phyloP scores from a whole-genome alignment of 2,797 vertebrate genomes.

The Myotis myotis region DNA sequence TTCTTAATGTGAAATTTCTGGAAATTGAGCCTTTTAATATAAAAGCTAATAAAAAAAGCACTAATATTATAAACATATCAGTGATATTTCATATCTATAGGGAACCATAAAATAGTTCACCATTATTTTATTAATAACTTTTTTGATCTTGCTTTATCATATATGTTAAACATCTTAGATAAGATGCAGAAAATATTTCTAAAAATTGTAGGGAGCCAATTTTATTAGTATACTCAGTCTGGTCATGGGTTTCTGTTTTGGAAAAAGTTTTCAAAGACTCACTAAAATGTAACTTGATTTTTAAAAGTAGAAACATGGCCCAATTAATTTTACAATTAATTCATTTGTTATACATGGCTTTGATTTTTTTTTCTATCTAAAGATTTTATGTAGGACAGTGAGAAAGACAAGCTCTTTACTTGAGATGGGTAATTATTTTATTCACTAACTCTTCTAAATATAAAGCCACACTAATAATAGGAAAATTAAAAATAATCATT shows the following conservation, averaged over 20 bases:
- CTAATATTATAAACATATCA: neutral
- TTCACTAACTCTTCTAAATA: constrained; percentile 82
- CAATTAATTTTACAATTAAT: constrained; percentile 87
- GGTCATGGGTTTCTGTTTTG: neutral
- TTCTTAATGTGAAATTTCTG: constrained; percentile 10
- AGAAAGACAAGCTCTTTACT: constrained; percentile 69
- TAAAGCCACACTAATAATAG: constrained; percentile 79
- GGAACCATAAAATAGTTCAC: neutral
- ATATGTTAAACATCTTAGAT: neutral
- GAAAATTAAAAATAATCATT: constrained; percentile 75
- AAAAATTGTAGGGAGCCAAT: neutral
- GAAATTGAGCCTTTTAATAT: neutral
- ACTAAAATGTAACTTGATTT: constrained; percentile 80
- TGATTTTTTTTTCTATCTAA: constrained; percentile 83
- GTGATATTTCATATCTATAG: neutral
- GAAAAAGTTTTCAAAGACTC: constrained; percentile 39
- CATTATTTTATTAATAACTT: constrained; percentile 28
- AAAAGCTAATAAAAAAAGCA: neutral
- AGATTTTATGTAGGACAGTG: constrained; percentile 83
- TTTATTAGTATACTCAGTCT: constrained; percentile 36
- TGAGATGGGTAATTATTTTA: constrained; percentile 83
- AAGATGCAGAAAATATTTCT: constrained; percentile 12
- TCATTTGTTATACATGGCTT: constrained; percentile 85
- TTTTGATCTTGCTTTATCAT: neutral
- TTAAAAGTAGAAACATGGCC: constrained; percentile 85